Percentiles rank a stretch among this genome's conserved stretches.
Evolutionary conservation across 2,888 invertebrate species (phyloP).

Genomic region (Entomobrya multifasciata): DNA sequence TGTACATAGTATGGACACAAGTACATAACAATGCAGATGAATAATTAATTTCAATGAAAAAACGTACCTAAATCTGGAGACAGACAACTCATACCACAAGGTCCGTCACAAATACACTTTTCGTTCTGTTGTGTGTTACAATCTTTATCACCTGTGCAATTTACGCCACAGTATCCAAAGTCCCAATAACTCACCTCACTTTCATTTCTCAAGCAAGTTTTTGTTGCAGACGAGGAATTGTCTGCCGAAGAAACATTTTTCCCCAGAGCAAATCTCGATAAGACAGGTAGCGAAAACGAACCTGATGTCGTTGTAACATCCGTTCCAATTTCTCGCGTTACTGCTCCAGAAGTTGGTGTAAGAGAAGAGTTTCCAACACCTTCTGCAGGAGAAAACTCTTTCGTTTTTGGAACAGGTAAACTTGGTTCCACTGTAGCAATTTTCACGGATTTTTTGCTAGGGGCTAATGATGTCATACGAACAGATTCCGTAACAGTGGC

Average conservation of each 20-base stretch:
- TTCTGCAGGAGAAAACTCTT: no score
- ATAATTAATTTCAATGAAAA: neutral
- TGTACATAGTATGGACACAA: neutral
- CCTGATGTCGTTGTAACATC: neutral
- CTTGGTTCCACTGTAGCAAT: neutral
- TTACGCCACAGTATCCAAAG: constrained; percentile 60
- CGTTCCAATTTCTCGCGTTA: no score
- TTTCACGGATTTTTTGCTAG: no score
- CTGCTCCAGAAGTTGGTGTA: no score
- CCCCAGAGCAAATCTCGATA: neutral
- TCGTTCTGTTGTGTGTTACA: constrained; percentile 96
- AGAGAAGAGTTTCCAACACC: no score
- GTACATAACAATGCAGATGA: neutral
- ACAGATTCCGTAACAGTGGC: neutral
- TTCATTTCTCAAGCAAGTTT: constrained; percentile 51
- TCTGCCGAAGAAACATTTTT: constrained; percentile 1
- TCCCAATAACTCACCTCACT: constrained; percentile 65
- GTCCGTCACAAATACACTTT: constrained; percentile 97
- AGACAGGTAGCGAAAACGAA: no score
- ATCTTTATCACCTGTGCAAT: constrained; percentile 88
- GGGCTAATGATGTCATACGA: neutral
- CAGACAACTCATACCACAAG: constrained; percentile 91
- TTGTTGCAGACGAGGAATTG: constrained; percentile 23
- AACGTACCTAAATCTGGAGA: constrained; percentile 56
- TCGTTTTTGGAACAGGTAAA: neutral